Conservation (phyloP, 2,888 invertebrate species). For the Cetonia aurata region DNA sequence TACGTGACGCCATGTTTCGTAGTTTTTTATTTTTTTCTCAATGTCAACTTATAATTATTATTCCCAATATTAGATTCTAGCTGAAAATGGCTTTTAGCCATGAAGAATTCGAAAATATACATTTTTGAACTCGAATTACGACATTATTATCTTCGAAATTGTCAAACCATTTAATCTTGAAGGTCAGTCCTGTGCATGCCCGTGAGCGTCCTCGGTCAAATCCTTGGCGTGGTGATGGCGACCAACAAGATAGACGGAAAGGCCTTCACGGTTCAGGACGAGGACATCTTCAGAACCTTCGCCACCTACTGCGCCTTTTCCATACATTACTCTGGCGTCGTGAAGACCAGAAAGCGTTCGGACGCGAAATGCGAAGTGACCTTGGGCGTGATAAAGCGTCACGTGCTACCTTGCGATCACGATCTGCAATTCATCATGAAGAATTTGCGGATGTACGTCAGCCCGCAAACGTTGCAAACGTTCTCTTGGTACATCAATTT, state of each 20-base stretch:
- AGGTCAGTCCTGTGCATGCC: conserved; percentile 70
- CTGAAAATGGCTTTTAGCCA: too few species aligned
- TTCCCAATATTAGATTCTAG: too few species aligned
- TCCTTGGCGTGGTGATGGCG: conserved; percentile 54
- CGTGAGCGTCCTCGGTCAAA: conserved; percentile 69
- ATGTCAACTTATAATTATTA: too few species aligned
- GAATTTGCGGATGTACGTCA: conserved; percentile 62
- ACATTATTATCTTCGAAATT: too few species aligned
- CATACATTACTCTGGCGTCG: conserved; percentile 70
- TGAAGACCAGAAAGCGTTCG: conserved; percentile 62
- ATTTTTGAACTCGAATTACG: too few species aligned
- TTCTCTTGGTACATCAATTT: conserved; percentile 72
- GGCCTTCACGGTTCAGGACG: conserved; percentile 70
- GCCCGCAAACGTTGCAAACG: conserved; percentile 66
- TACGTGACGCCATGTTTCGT: too few species aligned
- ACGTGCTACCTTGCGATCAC: conserved; percentile 70
- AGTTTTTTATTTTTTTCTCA: too few species aligned
- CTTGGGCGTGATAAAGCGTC: conserved; percentile 64
- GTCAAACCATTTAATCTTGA: too few species aligned
- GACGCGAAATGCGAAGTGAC: conserved; percentile 33
- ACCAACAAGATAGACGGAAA: conserved; percentile 69
- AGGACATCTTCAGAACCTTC: conserved; percentile 70
- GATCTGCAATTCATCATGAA: conserved; percentile 67
- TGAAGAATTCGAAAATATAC: too few species aligned
- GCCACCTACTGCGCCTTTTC: conserved; percentile 72